These are phyloP conservation scores for Actinostola sp. DNA, from an alignment of 92 coral and sea anemone genomes.

Conservation along the genomic window DNA sequence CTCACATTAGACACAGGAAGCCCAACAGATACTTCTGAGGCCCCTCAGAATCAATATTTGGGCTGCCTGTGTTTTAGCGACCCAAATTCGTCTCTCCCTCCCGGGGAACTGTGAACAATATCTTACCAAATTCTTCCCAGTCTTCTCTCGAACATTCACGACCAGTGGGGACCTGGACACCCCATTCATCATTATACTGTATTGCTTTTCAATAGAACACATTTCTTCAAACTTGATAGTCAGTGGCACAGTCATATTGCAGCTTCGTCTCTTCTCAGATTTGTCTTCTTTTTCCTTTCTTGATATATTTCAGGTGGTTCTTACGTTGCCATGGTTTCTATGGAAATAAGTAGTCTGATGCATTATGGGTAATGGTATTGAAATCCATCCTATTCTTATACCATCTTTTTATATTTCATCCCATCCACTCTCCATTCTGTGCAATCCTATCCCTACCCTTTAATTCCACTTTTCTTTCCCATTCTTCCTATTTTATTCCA, in stretches of 20 bases:
- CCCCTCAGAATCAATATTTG: too few relatives aligned
- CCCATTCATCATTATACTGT: constrained; percentile 24
- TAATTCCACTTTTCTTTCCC: too few relatives aligned
- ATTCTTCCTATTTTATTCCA: too few relatives aligned
- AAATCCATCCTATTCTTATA: too few relatives aligned
- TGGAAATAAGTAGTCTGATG: neutral
- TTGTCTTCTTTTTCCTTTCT: constrained; percentile 56
- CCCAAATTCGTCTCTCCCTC: too few relatives aligned
- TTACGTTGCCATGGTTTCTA: constrained; percentile 66
- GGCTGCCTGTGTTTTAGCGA: too few relatives aligned
- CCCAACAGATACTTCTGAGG: too few relatives aligned
- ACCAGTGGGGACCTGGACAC: constrained; percentile 17
- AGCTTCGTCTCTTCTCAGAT: constrained; percentile 22
- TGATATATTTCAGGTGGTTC: constrained; percentile 42
- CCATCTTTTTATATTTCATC: too few relatives aligned
- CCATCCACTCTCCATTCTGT: too few relatives aligned
- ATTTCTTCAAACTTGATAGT: constrained; percentile 75
- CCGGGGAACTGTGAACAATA: too few relatives aligned
- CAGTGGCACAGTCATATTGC: constrained; percentile 23
- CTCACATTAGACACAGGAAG: too few relatives aligned
- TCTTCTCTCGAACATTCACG: neutral
- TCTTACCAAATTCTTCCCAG: constrained; percentile 9
- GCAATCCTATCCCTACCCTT: too few relatives aligned
- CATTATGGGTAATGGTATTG: neutral
- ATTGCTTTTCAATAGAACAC: constrained; percentile 81